These are phyloP conservation scores for Drosophila pachea DNA, from an alignment of 1,140 invertebrate species.

Conservation along the genomic window DNA sequence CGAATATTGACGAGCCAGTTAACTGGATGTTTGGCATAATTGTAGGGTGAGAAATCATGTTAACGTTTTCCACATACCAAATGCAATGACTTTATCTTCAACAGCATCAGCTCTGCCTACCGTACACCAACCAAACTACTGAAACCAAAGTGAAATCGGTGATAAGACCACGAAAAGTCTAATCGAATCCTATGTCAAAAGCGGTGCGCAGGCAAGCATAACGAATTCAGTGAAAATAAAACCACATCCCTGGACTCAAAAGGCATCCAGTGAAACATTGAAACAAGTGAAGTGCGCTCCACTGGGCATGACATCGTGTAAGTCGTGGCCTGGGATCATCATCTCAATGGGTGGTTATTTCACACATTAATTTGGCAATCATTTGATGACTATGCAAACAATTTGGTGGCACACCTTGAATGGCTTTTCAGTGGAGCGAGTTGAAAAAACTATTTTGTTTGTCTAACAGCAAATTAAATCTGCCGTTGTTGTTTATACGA, in stretches of 20 bases:
- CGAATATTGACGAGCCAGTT: slow-evolving; percentile 16
- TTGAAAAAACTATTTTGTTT: slow-evolving; percentile 36
- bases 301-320: slow-evolving; percentile 58
- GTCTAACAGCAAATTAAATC: slow-evolving; percentile 33
- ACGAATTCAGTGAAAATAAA: slow-evolving; percentile 23
- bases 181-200: slow-evolving; percentile 28
- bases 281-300: slow-evolving; percentile 24
- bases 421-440: slow-evolving; percentile 20
- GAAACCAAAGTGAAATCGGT: slow-evolving; percentile 69
- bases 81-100: slow-evolving; percentile 45
- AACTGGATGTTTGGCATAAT: slow-evolving; percentile 23
- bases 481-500: slow-evolving; percentile 48
- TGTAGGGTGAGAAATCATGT: slow-evolving; percentile 29
- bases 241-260: slow-evolving; percentile 15
- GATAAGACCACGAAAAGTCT: slow-evolving; percentile 49
- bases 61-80: slow-evolving; percentile 23
- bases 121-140: slow-evolving; percentile 8
- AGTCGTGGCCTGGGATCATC: slow-evolving; percentile 36
- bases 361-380: slow-evolving; percentile 60
- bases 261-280: background rate
- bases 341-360: slow-evolving; percentile 36
- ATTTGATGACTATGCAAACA: slow-evolving; percentile 55
- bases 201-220: slow-evolving; percentile 43
- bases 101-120: slow-evolving; percentile 38
- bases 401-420: slow-evolving; percentile 58